A percentile compares a stretch with the other conserved stretches of the same genome.
Evolutionary conservation across 2,888 invertebrate species (phyloP).

Genomic region (Lydus trimaculatus): DNA sequence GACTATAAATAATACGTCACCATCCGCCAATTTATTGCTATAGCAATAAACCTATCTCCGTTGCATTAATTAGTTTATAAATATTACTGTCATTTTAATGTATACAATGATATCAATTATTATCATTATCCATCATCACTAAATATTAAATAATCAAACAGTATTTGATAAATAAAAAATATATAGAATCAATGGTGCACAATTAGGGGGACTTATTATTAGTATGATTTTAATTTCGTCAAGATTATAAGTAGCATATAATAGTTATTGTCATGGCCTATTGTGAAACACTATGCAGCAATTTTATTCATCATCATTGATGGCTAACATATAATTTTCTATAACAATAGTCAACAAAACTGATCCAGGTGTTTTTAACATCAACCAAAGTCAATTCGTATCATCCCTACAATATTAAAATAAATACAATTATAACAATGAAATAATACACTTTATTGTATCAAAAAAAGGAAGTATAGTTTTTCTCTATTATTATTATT

Average conservation of each 20-base stretch:
- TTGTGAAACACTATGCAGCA: constrained; percentile 19
- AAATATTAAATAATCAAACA: not conserved
- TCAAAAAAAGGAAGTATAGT: constrained; percentile 20
- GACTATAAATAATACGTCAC: constrained; percentile 51
- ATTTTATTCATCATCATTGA: constrained; percentile 18
- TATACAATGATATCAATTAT: constrained; percentile 21
- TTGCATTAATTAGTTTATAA: constrained; percentile 47
- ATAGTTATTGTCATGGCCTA: constrained; percentile 23
- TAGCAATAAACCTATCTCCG: constrained; percentile 45
- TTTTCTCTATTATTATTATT: constrained; percentile 8
- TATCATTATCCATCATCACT: constrained; percentile 19
- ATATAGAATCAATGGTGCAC: not conserved
- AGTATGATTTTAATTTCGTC: constrained; percentile 17
- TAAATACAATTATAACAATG: not conserved
- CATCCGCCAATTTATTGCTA: constrained; percentile 49
- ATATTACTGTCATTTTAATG: constrained; percentile 25
- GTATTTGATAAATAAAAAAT: not conserved
- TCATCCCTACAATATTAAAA: constrained; percentile 3
- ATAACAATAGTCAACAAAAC: constrained; percentile 29
- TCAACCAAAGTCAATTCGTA: constrained; percentile 17
- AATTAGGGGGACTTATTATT: constrained; percentile 7
- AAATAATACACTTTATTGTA: constrained; percentile 13
- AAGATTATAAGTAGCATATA: constrained; percentile 19
- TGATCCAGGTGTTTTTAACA: constrained; percentile 29
- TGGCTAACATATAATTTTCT: constrained; percentile 28